These are phyloP conservation scores for Gallinago jamesoni DNA, from an alignment of 2,113 vertebrate species.

Conservation along the genomic window DNA sequence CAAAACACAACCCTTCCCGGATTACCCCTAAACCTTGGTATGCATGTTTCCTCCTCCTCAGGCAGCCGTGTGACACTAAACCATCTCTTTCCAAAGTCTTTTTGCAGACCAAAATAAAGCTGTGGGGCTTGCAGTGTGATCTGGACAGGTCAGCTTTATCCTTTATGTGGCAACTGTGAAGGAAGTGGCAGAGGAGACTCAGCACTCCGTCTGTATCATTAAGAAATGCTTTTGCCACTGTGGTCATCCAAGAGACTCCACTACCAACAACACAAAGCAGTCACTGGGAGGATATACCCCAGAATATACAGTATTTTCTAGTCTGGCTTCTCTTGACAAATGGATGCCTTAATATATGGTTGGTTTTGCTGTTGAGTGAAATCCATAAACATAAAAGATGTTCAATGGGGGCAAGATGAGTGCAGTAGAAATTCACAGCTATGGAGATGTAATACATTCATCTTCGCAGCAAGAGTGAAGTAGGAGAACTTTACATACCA, in stretches of 20 bases:
- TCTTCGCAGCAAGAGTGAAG: not conserved
- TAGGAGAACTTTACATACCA: not conserved
- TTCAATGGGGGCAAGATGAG: not conserved
- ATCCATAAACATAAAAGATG: not conserved
- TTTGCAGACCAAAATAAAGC: not conserved
- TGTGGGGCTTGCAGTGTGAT: not conserved
- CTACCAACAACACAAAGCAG: not conserved
- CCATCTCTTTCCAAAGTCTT: not conserved
- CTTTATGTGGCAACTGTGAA: not conserved
- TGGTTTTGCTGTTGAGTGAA: not conserved
- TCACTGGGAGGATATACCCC: not conserved
- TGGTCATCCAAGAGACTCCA: not conserved
- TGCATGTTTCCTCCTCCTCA: not conserved
- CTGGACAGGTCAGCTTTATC: not conserved
- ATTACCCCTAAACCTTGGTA: not conserved
- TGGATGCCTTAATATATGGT: not conserved
- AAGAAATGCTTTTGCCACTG: conserved; percentile 22
- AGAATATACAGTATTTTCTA: not conserved
- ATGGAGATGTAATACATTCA: not conserved
- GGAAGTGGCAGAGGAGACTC: not conserved
- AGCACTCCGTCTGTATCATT: not conserved
- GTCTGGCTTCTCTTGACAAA: not conserved
- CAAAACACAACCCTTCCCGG: not conserved
- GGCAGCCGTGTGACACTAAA: not conserved
- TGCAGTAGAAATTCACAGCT: not conserved